Evolutionary conservation across 64 coral and sea anemone species (phyloP), one percentile per base, ranked within the genome.

Genomic region (Platygyra sinensis): DNA sequence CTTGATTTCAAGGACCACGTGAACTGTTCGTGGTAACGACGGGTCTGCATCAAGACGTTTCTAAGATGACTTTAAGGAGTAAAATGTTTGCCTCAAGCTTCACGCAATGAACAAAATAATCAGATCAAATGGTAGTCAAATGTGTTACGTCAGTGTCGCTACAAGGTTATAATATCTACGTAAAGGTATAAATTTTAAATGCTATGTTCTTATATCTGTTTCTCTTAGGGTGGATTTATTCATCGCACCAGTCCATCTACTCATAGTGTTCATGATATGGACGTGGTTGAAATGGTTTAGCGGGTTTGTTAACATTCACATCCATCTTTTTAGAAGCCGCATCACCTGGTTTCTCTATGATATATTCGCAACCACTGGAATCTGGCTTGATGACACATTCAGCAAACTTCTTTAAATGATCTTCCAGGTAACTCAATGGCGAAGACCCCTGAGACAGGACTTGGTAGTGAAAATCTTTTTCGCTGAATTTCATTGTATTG

Each of bases 401-500:
- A 29, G 82, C 73, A 27, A 75, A 96, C 72, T 96, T 96, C 29
- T 75, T 63, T n/a, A 96, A 33, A 24, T 96, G 91, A 33, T 75
- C 87, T 73, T 96, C 95, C 12, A 96, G 78, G 29, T 96, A 96
- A 49, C 95, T 96, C 4, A 96, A 82, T 5, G 95, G 95, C 3
- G 95, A 96, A 4, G 95, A 93, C 8, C 95, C 95, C 33, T 96
- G 95, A 0, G 95, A 96, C 17, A 96, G 82, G 2, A 96, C 95
- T 81, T 99, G 97, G 65, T 87, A 99, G 51, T 99, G 97, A 67
- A 99, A 99, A 50, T 99, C 97, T 24, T 91, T 86, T 62, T 99
- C 97, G 75, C 83, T 91, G 62, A 99, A 99, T 13, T 24, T 91
- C 67, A 88, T 91, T 13, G 61, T 72, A 30, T 25, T 36, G 74